Evolutionary conservation across 64 coral and sea anemone species (phyloP), one percentile per base, ranked within the genome.

Genomic region (Stichodactyla mertensii): DNA sequence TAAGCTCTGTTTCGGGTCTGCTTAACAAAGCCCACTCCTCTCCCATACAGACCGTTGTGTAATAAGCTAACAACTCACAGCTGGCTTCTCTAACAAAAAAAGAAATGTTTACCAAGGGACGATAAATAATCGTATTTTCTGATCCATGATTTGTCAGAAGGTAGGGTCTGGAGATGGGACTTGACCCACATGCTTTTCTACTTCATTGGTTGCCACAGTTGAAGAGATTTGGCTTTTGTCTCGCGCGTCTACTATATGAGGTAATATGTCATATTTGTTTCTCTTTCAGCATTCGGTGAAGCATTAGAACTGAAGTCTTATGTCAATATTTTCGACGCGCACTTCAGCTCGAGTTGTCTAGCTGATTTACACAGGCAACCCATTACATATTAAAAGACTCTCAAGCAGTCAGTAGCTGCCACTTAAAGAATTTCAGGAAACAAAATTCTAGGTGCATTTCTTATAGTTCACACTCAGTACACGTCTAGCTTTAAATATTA

Each of bases 131-230:
- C 10, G 69, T 27, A 13, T 74, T 74, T 26, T 23, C 27, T 14
- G 78, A 6, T 16, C 78, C 19, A 22, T 55, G 36, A 81, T 81
- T 81, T 81, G 78, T 18, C 52, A 81, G 51, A 15, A 10, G 2
- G 78, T 19, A 55, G 16, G 78, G 5, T 6, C 52, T 54, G n/a
- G 78, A 52, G 8, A 81, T 54, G 6, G 16, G 20, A 0, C 51
- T 81, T 81, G 78, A 81, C 78, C 78, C 20, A 55, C 6, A 81
- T 81, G 78, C 78, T 51, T 81, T 55, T 53, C 78, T 52, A 81
- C 15, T 54, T 28, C 7, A 55, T 54, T 81, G 36, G 78, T 81
- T 81, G 53, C 78, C 52, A 74, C 69, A 74, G 69, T 74, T 74
- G 20, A 74, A 74, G 69, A 74, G 69, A 74, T 23, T 74, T 31